Evolutionary conservation across 2,113 vertebrate species (phyloP), one percentile per base, ranked within the genome.

Genomic region (Gracilinanus agilis): DNA sequence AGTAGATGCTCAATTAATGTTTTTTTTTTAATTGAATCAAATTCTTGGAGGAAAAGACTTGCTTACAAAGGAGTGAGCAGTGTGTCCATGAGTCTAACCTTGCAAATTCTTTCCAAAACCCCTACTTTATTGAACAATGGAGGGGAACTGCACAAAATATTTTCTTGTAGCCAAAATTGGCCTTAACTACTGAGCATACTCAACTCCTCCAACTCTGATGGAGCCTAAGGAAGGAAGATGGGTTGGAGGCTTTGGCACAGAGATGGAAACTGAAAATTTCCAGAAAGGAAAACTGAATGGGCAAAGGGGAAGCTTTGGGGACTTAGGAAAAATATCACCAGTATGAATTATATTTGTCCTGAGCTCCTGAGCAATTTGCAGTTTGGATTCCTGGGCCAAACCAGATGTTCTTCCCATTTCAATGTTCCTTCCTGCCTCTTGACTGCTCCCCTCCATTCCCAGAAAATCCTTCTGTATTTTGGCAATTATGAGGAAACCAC

Each of bases 341-440:
- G n/a, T 40, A 83, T 83, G 67, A 83, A 83, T 83, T 83, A 83
- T 83, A 83, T 83, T 83, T 83, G 67, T 83, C 67, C 67, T 83
- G 67, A 75, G 16, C 67, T 75, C 67, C 67, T 75, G 67, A 83
- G 67, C 67, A 83, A 83, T 40, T 83, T 83, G 40, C 67, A 83
- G 34, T 83, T 83, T 83, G 67, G 67, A 83, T 83, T 19, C n/a
- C 67, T 83, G 34, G 19, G 67, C 67, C 67, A 83, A 40, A 40
- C 67, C 67, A 83, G 67, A 83, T 83, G 67, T 83, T 83, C 34
- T 40, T 40, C 67, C n/a, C 67, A 83, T 83, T 83, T 83, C 67
- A 40, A 16, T 83, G n/a, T 83, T 83, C n/a, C 67, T 83, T 83
- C 67, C 67, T 83, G 67, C 67, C n/a, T 83, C 67, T 83, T 40